phyloP scores from a whole-genome alignment of 1,140 invertebrate species.

The Bombus sylvicola region DNA sequence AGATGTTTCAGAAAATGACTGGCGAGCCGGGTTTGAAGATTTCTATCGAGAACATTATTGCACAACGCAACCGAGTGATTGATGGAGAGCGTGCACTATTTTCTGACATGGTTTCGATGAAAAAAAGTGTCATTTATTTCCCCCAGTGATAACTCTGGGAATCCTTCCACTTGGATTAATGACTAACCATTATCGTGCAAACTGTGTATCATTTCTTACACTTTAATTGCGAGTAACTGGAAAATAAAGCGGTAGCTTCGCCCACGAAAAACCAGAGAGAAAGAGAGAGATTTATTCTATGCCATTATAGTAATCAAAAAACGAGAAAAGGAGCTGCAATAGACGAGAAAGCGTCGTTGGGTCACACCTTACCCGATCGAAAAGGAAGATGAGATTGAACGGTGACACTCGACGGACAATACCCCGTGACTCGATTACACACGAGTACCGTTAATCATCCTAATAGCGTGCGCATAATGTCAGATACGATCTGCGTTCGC shows the following conservation, averaged over 20 bases:
- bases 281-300: not conserved
- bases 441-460: conserved; percentile 65
- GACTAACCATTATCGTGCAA: not conserved
- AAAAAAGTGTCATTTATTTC: conserved; percentile 8
- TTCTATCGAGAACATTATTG: not conserved
- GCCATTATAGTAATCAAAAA: not conserved
- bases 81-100: conserved; percentile 10
- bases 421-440: conserved; percentile 64
- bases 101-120: not conserved
- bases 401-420: conserved; percentile 64
- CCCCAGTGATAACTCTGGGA: not conserved
- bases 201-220: not conserved
- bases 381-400: conserved; percentile 48
- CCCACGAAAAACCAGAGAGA: not conserved
- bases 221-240: not conserved
- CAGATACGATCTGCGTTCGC: conserved; percentile 60
- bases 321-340: not conserved
- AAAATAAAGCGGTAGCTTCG: not conserved
- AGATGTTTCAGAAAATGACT: no score
- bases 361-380: conserved; percentile 13
- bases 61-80: not conserved
- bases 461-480: conserved; percentile 64
- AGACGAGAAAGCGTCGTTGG: not conserved
- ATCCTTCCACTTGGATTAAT: not conserved
- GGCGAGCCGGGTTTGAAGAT: not conserved